phyloP scores from a whole-genome alignment of 1,140 invertebrate species.

The Drosophila hydei region DNA sequence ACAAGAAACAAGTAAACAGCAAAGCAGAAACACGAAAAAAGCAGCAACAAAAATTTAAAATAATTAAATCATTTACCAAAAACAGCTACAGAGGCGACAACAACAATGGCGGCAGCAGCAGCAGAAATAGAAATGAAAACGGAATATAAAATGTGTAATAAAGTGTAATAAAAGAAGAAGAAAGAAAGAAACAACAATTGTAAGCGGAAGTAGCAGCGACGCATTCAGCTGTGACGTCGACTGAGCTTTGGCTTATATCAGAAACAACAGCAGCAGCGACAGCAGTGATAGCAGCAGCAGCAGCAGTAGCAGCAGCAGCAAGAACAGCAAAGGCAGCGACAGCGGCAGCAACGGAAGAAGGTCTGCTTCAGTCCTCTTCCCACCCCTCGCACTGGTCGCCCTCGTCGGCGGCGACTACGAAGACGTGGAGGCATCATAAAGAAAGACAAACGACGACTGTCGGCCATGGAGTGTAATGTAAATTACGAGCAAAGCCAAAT shows the following conservation, averaged over 20 bases:
- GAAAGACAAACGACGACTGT: constrained; percentile 67
- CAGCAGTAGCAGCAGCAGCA: constrained; percentile 17
- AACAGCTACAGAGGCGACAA: constrained; percentile 34
- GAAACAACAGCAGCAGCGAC: constrained; percentile 30
- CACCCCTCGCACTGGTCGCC: neutral
- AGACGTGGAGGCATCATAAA: constrained; percentile 57
- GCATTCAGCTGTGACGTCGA: constrained; percentile 73
- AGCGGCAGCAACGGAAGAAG: constrained; percentile 46
- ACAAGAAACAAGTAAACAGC: constrained; percentile 25
- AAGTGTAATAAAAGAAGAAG: constrained; percentile 67
- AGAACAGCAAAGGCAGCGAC: constrained; percentile 19
- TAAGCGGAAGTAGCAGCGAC: constrained; percentile 75
- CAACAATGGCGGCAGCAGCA: constrained; percentile 15
- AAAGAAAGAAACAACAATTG: constrained; percentile 50
- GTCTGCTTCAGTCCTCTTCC: neutral
- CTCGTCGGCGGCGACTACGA: neutral
- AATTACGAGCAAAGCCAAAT: constrained; percentile 69
- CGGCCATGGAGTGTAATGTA: constrained; percentile 64
- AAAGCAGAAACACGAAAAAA: constrained; percentile 25
- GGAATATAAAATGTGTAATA: constrained; percentile 72
- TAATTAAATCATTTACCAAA: constrained; percentile 75
- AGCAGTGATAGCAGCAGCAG: constrained; percentile 6
- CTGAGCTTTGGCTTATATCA: constrained; percentile 57
- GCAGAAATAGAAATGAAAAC: constrained; percentile 60
- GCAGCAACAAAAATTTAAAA: constrained; percentile 44